Base-by-base conservation (phyloP, 2,113 vertebrate genomes). In the Odontophorus gujanensis region DNA sequence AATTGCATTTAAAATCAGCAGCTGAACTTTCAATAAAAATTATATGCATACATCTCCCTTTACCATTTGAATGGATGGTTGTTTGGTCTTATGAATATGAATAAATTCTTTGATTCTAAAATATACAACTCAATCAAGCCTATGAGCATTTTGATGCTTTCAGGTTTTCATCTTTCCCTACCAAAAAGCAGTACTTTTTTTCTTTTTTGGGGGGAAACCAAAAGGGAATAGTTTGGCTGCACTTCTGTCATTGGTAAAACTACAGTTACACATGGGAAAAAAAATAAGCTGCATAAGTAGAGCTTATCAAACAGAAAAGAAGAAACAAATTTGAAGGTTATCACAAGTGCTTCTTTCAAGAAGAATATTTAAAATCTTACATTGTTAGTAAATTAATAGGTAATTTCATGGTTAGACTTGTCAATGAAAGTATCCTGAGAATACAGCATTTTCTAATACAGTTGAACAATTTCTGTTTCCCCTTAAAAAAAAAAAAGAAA, bases 191-290 rank as follows among this genome's bases (percentile, higher is more conserved):
- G 17, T 68, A 38, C 47, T 28, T 40, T 10, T 28, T 32, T 79
- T 53, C 85, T 58, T 20, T n/a, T 15, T 25, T 36, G 9, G 14
- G 11, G 5, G 55, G 30, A 57, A 55, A 30, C 62, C 63, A 67
- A 65, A 77, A 93, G 45, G n/a, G 43, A 92, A 25, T 48, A 66
- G 66, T 79, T 81, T 89, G 84, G 71, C 75, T 91, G 24, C 50
- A 42, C 66, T 89, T 87, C 47, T 81, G 28, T 68, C 55, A 67
- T 55, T 88, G 55, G 69, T 85, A 24, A 79, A 21, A 1, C 1
- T 55, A 89, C 42, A 53, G 48, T 57, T 53, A 47, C 4, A 11
- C 8, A 42, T 48, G 20, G 50, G 50, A 15, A 80, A 86, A 62
- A 76, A 66, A 16, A 55, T 66, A 73, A 76, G 28, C 48, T 75